Evolutionary conservation across 2,113 vertebrate species (phyloP).

Genomic region (Stigmatopora nigra): DNA sequence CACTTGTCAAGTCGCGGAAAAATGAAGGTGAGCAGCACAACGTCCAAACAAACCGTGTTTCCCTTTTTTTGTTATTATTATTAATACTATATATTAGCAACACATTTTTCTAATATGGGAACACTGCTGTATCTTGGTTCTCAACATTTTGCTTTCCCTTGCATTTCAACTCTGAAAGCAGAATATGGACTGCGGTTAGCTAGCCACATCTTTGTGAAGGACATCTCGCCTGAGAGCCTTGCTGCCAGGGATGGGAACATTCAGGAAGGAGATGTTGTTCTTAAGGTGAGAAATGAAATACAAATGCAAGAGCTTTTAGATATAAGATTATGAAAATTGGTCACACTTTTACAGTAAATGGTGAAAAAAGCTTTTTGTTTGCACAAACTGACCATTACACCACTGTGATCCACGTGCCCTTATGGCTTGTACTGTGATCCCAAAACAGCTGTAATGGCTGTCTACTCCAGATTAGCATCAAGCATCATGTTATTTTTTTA

Average conservation of each 20-base stretch:
- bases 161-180: conserved; percentile 51
- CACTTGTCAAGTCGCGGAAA: conserved; percentile 92
- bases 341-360: not conserved
- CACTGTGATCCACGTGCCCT: not conserved
- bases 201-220: conserved; percentile 98
- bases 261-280: conserved; percentile 95
- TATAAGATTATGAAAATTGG: not conserved
- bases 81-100: too few species aligned
- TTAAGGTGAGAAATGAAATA: conserved; percentile 76
- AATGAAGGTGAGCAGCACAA: conserved; percentile 78
- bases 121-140: not conserved
- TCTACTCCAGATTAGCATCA: not conserved
- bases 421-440: not conserved
- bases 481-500: too few species aligned
- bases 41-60: not conserved
- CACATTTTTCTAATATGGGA: not conserved
- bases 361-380: not conserved
- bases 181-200: conserved; percentile 95
- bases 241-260: conserved; percentile 97
- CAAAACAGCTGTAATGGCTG: not conserved
- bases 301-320: not conserved
- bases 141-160: conserved; percentile 12
- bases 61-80: too few species aligned
- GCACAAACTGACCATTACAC: not conserved
- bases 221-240: conserved; percentile 95